phyloP scores from a whole-genome alignment of 2,113 vertebrate species.

The Semicossyphus pulcher region DNA sequence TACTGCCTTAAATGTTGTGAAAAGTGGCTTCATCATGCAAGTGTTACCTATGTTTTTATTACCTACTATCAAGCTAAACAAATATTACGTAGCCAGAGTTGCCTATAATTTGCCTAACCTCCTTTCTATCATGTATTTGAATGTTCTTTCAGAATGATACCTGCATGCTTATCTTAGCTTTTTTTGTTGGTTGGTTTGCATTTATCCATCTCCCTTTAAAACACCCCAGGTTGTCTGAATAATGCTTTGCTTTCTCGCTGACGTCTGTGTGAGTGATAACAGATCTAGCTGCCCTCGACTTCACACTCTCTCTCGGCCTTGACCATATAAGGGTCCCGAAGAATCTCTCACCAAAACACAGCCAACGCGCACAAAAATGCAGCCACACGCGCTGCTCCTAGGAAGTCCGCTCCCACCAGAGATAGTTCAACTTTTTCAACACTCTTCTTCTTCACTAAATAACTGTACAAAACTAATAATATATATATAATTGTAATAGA shows the following conservation, averaged over 20 bases:
- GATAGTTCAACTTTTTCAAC: background rate
- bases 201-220: slow-evolving; percentile 5
- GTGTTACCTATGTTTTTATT: slow-evolving; percentile 13
- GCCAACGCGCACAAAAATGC: slow-evolving; percentile 63
- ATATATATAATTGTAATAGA: no score
- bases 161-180: background rate
- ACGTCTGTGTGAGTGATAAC: slow-evolving; percentile 72
- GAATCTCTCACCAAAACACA: slow-evolving; percentile 77
- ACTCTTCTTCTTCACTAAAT: background rate
- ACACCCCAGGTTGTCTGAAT: slow-evolving; percentile 2
- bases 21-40: background rate
- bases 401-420: background rate
- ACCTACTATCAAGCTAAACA: slow-evolving; percentile 26
- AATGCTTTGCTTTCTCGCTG: slow-evolving; percentile 54
- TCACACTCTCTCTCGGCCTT: slow-evolving; percentile 68
- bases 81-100: background rate
- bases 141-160: background rate
- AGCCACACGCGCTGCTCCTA: slow-evolving; percentile 20
- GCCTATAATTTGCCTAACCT: slow-evolving; percentile 18
- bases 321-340: slow-evolving; percentile 85
- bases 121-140: no score
- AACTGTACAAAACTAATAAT: background rate
- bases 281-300: slow-evolving; percentile 63
- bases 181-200: slow-evolving; percentile 6
- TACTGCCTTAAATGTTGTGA: no score